Evolutionary conservation across 1,140 invertebrate species (phyloP).

Genomic region (Condylostylus longicornis): DNA sequence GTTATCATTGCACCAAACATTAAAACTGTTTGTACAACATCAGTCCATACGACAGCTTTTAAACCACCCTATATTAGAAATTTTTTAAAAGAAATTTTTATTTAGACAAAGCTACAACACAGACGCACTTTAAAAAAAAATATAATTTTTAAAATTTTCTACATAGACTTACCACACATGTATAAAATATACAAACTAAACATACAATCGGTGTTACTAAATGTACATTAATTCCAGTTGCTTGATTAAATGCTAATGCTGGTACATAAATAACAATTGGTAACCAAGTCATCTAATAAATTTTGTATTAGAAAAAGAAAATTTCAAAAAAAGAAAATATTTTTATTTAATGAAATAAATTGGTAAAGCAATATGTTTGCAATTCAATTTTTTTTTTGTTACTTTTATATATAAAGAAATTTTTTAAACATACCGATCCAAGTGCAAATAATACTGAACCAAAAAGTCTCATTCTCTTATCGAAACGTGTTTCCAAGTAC

Average conservation of each 20-base stretch:
- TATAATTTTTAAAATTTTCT: neutral
- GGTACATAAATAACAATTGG: conserved; percentile 54
- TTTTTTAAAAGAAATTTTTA: conserved; percentile 2
- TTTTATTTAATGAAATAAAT: too few relatives aligned
- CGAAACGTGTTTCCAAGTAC: conserved; percentile 66
- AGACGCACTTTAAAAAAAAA: too few relatives aligned
- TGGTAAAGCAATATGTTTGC: too few relatives aligned
- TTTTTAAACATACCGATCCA: conserved; percentile 42
- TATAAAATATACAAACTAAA: conserved; percentile 83
- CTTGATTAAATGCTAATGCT: conserved; percentile 54
- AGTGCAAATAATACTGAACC: conserved; percentile 59
- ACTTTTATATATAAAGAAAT: neutral
- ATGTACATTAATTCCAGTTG: conserved; percentile 72
- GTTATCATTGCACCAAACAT: conserved; percentile 74
- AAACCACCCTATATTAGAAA: conserved; percentile 58
- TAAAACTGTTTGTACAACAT: conserved; percentile 71
- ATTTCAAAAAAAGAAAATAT: too few relatives aligned
- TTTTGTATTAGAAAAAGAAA: conserved; percentile 8
- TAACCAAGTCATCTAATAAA: conserved; percentile 41
- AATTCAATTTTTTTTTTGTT: neutral
- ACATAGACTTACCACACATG: conserved; percentile 58
- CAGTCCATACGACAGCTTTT: conserved; percentile 87
- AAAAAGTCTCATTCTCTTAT: conserved; percentile 50
- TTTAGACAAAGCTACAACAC: too few relatives aligned
- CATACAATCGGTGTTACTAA: conserved; percentile 71